Evolutionary conservation across 2,888 invertebrate genomes (phyloP).

Genomic region (Standfussiana lucernea): DNA sequence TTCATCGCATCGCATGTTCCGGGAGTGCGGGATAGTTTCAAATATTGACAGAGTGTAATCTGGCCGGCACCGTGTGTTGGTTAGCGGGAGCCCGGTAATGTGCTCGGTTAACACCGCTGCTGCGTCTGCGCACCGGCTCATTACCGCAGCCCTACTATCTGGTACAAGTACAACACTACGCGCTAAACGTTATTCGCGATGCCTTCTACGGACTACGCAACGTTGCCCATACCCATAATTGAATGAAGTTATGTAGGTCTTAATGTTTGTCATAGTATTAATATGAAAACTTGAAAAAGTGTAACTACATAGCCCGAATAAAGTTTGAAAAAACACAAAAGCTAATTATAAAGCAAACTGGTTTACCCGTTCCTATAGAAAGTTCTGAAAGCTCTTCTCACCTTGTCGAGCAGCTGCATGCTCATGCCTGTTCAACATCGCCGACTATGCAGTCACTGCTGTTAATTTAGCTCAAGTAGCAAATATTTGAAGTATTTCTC

Average conservation of each 20-base stretch:
- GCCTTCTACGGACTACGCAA: constrained; percentile 65
- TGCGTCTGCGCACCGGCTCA: constrained; percentile 77
- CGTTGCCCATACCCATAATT: constrained; percentile 43
- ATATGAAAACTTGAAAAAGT: background rate
- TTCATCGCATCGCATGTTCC: constrained; percentile 61
- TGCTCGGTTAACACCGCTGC: constrained; percentile 81
- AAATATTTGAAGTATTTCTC: background rate
- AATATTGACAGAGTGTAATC: constrained; percentile 90
- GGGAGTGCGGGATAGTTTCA: constrained; percentile 71
- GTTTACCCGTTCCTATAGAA: background rate
- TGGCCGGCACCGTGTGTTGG: constrained; percentile 79
- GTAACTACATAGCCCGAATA: background rate
- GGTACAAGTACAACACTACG: constrained; percentile 70
- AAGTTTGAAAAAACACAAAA: background rate
- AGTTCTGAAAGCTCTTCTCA: background rate
- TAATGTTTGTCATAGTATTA: background rate
- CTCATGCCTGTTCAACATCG: background rate
- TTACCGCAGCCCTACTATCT: constrained; percentile 83
- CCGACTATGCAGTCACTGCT: background rate
- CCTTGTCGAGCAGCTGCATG: background rate
- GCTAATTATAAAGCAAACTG: background rate
- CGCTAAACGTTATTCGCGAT: constrained; percentile 86
- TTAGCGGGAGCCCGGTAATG: constrained; percentile 87
- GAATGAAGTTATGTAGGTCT: constrained; percentile 29
- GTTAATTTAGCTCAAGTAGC: background rate